A percentile compares a stretch with the other conserved stretches of the same genome.
Evolutionary conservation across 2,888 invertebrate genomes (phyloP).

Genomic region (Pocota personata): DNA sequence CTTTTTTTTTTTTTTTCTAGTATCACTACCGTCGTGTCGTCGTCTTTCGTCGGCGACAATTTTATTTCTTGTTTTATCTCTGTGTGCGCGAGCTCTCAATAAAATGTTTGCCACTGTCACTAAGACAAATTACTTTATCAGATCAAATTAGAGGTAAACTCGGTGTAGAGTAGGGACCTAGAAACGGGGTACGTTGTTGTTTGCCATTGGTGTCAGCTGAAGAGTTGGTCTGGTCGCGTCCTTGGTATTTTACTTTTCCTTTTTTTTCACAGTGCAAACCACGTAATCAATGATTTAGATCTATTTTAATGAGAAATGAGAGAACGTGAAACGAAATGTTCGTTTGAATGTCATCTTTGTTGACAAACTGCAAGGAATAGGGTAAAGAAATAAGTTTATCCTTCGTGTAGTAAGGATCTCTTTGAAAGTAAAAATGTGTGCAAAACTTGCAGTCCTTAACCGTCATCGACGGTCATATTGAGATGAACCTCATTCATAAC

Average conservation of each 20-base stretch:
- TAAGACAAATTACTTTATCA: conserved; percentile 75
- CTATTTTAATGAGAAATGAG: conserved; percentile 50
- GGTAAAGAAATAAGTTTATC: neutral
- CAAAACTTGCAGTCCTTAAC: too few species aligned
- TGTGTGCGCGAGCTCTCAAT: conserved; percentile 55
- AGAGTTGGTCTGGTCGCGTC: conserved; percentile 29
- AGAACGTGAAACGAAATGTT: neutral
- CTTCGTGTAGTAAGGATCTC: neutral
- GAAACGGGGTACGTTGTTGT: conserved; percentile 15
- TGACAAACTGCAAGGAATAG: conserved; percentile 24
- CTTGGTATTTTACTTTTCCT: conserved; percentile 19
- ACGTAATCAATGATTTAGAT: conserved; percentile 63
- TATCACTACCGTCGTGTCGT: neutral
- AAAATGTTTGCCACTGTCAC: conserved; percentile 74
- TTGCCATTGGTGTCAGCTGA: conserved; percentile 7
- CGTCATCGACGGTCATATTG: too few species aligned
- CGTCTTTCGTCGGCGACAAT: conserved; percentile 56
- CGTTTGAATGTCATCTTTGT: conserved; percentile 37
- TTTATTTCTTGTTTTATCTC: conserved; percentile 51
- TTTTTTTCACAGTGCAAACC: neutral
- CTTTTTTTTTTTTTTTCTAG: conserved; percentile 6
- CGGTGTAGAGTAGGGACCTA: conserved; percentile 6
- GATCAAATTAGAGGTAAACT: conserved; percentile 73
- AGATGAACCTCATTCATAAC: too few species aligned
- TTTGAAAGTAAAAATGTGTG: neutral